Evolutionary conservation across 2,797 vertebrate species (phyloP).

Genomic region (Rallus crepitans): DNA sequence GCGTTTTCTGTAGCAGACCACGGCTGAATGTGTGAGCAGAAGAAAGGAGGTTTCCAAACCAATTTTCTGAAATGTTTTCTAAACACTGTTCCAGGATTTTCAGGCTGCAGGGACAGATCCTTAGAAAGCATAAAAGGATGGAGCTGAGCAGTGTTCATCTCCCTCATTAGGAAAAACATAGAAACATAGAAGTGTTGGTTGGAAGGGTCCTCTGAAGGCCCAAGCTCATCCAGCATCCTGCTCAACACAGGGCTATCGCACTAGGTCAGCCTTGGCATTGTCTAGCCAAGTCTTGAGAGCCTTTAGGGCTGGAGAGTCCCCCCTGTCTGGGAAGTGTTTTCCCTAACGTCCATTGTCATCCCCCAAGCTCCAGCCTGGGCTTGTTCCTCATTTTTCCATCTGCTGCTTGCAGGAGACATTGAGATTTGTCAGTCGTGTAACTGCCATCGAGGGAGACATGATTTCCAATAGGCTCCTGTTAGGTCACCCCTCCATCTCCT

Average conservation of each 20-base stretch:
- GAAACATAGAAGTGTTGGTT: background rate
- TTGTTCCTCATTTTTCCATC: background rate
- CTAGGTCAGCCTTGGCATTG: background rate
- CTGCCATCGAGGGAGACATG: rapidly evolving
- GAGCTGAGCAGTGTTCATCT: background rate
- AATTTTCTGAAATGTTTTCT: background rate
- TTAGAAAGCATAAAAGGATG: background rate
- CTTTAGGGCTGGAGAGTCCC: background rate
- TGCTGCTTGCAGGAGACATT: rapidly evolving
- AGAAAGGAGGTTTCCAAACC: background rate
- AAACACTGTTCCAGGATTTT: background rate
- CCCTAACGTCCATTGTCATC: background rate
- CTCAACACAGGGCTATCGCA: background rate
- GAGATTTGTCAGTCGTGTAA: background rate
- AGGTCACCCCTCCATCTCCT: background rate
- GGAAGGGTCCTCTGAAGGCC: background rate
- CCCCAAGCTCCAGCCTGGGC: background rate
- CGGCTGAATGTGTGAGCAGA: background rate
- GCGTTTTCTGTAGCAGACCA: background rate
- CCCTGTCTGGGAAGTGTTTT: background rate
- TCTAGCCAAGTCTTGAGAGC: background rate
- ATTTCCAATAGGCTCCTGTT: background rate
- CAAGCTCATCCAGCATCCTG: background rate
- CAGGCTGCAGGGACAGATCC: background rate
- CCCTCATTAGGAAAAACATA: background rate